Evolutionary conservation across 2,888 invertebrate genomes (phyloP).

Genomic region (Lysandra bellargus): DNA sequence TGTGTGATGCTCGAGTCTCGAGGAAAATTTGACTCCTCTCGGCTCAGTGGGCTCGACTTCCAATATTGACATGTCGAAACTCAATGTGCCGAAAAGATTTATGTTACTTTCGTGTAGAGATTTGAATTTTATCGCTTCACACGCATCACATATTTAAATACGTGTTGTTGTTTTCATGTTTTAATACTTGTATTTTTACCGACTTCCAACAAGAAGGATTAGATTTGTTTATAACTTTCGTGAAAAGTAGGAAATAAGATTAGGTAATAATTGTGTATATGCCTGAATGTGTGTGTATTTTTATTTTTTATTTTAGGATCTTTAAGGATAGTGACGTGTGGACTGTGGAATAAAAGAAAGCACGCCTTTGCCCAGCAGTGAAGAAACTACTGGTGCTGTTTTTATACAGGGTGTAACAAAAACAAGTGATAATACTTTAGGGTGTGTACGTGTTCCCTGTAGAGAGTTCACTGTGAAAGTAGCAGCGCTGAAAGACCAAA

Average conservation of each 20-base stretch:
- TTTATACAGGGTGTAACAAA: too few species aligned
- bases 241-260: too few species aligned
- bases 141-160: neutral
- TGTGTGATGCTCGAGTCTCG: neutral
- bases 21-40: neutral
- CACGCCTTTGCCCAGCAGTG: too few species aligned
- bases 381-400: too few species aligned
- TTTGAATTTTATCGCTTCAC: neutral
- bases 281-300: too few species aligned
- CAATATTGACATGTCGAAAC: slow-evolving; percentile 13
- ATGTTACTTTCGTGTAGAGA: neutral
- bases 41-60: slow-evolving; percentile 8
- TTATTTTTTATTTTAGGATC: too few species aligned
- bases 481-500: too few species aligned
- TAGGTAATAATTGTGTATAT: neutral
- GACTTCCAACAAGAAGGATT: neutral
- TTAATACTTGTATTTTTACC: neutral
- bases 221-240: neutral
- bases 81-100: neutral
- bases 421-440: too few species aligned
- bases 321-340: too few species aligned
- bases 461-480: too few species aligned
- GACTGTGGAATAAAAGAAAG: too few species aligned
- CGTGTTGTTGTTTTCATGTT: neutral
- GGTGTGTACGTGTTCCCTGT: too few species aligned